Evolutionary conservation across 2,888 invertebrate species (phyloP), one percentile per base, ranked within the genome.

Genomic region (Tiliacea citrago): DNA sequence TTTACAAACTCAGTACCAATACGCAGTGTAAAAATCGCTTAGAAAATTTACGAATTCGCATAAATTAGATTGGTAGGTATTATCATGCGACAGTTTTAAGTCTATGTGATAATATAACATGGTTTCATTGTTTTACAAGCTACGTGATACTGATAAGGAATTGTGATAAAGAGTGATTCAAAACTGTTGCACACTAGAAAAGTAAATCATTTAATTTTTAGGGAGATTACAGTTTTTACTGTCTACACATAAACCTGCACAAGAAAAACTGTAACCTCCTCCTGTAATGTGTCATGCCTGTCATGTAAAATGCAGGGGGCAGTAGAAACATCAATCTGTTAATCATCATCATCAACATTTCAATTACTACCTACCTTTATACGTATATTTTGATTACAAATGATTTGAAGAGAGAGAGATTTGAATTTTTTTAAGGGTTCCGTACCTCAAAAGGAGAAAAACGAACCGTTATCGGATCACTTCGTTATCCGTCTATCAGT

Each of bases 131-230:
- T 61, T 45, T 42, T 62, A 29, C 35, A 62, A 35, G 62, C 60
- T 49, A 49, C 51, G 24, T 68, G 80, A 72, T 82, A 82, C 69
- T 35, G 72, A 79, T 82, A 81, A 62, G 53, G 42, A n/a, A 47
- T 45, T 49, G 29, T 55, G 57, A 81, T 58, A 67, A 81, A 51
- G 21, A n/a, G 63, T 42, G 29, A 12, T 10, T 29, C n/a, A 57
- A 61, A 51, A 74, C 42, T 35, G 53, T 42, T n/a, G 49, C 51
- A 69, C 45, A 47, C 13, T 60, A 18, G 2, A 57, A 63, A 78
- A 60, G 29, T 58, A 39, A 21, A 47, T 29, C 0, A 21, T 29
- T 65, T 49, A 10, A 29, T 55, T 72, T 72, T 51, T n/a, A 39
- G 6, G 9, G 13, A 21, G 0, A 16, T 66, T 29, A 29, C 9